Evolutionary conservation across 2,113 vertebrate genomes (phyloP), one percentile per base, ranked within the genome.

Genomic region (Gila orcuttii): DNA sequence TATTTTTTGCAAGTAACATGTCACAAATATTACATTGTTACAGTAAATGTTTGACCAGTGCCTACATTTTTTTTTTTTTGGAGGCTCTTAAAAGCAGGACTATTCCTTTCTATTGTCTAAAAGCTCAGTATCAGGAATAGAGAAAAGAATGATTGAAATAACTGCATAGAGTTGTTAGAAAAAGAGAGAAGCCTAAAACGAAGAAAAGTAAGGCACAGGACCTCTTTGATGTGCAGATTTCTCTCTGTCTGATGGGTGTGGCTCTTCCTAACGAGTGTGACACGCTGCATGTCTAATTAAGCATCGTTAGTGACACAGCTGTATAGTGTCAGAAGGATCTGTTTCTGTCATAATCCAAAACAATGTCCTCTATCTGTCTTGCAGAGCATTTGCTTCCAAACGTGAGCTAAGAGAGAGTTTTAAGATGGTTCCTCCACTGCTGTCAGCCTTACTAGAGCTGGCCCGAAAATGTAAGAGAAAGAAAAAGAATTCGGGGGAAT

Each of bases 401-500:
- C 83, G 83, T 28, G 62, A 73, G 25, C 0, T 0, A 55, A 55
- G 13, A 79, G 68, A 77, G 47, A 60, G 45, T 45, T 59, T 91
- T 15, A 91, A 90, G 86, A 93, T 93, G 93, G 71, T 93, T 75
- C 88, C 83, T 77, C 89, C 86, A 77, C 85, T 95, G 86, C 90
- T 91, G 55, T 86, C 88, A 50, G 90, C 81, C 68, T 90, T 94
- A 83, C 88, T 91, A 89, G 92, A 89, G 75, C 90, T 95, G 86
- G 89, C 89, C 42, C 89, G 89, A 57, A 93, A 93, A 93, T 83
- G 95, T 95, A 95, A 95, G 94, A 85, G 66, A 36, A 69, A 21
- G 68, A 21, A 28, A 79, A 31, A 82, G 23, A 74, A 59, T 77
- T 25, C 23, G 8, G 59, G 39, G 28, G 28, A 74, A 75, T 52